phyloP scores from a whole-genome alignment of 2,113 vertebrate species.

The Cinclus mexicanus region DNA sequence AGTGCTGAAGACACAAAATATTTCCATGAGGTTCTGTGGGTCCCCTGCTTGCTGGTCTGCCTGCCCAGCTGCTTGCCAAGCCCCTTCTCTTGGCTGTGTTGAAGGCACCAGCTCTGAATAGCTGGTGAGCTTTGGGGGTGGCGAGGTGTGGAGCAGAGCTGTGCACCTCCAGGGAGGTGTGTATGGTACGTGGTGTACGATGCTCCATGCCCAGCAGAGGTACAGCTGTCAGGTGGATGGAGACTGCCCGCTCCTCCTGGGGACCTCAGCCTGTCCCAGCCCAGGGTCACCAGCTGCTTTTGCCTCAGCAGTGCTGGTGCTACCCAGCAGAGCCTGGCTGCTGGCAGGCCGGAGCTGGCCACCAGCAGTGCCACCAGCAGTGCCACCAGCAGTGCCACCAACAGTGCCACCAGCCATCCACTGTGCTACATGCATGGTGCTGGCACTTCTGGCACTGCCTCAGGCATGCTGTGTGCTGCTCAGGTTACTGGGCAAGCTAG shows the following conservation, averaged over 20 bases:
- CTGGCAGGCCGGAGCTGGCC: not conserved
- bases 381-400: not conserved
- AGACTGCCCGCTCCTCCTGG: not conserved
- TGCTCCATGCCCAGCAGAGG: rapidly evolving
- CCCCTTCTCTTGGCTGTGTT: not conserved
- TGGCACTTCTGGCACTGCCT: not conserved
- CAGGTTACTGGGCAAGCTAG: rapidly evolving
- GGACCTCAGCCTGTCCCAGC: not conserved
- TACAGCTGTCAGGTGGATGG: rapidly evolving
- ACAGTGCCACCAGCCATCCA: rapidly evolving
- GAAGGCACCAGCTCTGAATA: not conserved
- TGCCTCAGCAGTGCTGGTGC: not conserved
- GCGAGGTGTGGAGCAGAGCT: not conserved
- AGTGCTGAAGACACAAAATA: conserved; percentile 21
- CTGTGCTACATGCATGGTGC: rapidly evolving
- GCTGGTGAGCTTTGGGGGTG: not conserved
- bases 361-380: not conserved
- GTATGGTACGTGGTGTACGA: too few species aligned
- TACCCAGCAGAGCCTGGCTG: not conserved
- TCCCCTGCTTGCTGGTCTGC: not conserved
- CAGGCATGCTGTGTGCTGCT: rapidly evolving
- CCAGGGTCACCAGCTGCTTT: rapidly evolving
- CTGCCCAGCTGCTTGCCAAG: not conserved
- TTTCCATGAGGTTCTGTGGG: not conserved
- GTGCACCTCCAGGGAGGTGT: not conserved